phyloP scores from a whole-genome alignment of 2,888 invertebrate genomes.

The Perdita meconis region DNA sequence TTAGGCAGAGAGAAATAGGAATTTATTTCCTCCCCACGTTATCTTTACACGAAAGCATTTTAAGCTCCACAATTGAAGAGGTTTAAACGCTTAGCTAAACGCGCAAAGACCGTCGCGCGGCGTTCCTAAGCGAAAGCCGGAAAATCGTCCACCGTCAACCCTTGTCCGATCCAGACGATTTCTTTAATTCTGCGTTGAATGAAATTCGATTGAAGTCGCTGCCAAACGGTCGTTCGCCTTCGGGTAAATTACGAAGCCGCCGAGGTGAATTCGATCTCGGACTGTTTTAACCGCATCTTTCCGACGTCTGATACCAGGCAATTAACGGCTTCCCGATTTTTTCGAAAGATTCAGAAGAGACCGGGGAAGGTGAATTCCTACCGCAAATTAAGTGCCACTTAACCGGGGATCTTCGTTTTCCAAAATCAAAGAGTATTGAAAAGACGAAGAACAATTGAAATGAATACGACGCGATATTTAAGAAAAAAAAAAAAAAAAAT shows the following conservation, averaged over 20 bases:
- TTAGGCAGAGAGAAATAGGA: too few species aligned
- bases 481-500: too few species aligned
- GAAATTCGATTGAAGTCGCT: conserved; percentile 60
- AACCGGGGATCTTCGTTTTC: too few species aligned
- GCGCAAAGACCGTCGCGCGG: background rate
- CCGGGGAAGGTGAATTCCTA: too few species aligned
- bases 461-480: too few species aligned
- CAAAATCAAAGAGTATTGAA: too few species aligned
- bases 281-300: conserved; percentile 19
- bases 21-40: too few species aligned
- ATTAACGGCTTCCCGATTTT: background rate
- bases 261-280: conserved; percentile 37
- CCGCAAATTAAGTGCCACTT: too few species aligned
- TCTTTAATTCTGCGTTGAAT: conserved; percentile 58
- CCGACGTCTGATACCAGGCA: background rate
- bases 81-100: conserved; percentile 13
- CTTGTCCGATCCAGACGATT: conserved; percentile 51
- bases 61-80: background rate
- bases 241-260: conserved; percentile 48
- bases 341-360: too few species aligned
- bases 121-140: conserved; percentile 12
- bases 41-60: background rate
- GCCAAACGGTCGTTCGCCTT: conserved; percentile 50
- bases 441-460: too few species aligned
- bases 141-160: conserved; percentile 38